phyloP scores from a whole-genome alignment of 2,113 vertebrate species.

The Lophius piscatorius region DNA sequence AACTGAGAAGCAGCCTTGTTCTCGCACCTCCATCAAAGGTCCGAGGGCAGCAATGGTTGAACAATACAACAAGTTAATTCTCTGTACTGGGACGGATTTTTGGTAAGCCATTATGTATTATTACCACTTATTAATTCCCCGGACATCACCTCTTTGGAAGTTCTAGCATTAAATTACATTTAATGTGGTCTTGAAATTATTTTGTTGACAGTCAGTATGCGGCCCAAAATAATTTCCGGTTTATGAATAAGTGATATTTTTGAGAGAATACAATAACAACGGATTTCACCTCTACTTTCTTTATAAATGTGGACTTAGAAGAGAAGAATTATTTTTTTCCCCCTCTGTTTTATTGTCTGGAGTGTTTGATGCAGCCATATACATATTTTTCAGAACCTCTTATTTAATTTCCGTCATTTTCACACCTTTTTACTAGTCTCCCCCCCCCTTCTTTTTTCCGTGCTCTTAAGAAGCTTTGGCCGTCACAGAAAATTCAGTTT shows the following conservation, averaged over 20 bases:
- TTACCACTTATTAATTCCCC: conserved; percentile 6
- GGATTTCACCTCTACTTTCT: background rate
- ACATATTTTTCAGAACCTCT: conserved; percentile 24
- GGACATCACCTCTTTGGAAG: background rate
- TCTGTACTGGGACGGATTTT: conserved; percentile 14
- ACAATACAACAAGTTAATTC: conserved; percentile 25
- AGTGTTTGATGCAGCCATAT: conserved; percentile 33
- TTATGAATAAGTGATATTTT: no score
- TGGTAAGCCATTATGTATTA: conserved; percentile 9
- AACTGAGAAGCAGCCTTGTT: conserved; percentile 36
- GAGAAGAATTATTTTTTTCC: conserved; percentile 17
- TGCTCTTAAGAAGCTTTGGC: conserved; percentile 61
- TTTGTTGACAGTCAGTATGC: no score
- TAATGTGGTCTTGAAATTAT: no score
- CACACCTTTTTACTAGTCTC: conserved; percentile 62
- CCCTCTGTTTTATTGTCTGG: conserved; percentile 31
- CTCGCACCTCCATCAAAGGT: conserved; percentile 47
- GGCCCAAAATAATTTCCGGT: no score
- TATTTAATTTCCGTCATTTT: conserved; percentile 65
- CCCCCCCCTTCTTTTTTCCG: conserved; percentile 34
- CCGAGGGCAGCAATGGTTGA: conserved; percentile 35
- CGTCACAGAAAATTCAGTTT: conserved; percentile 67
- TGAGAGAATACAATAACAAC: background rate
- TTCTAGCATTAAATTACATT: no score
- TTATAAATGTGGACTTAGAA: conserved; percentile 6